These are phyloP conservation scores for Platycheirus albimanus DNA, from an alignment of 2,888 invertebrate genomes.

Conservation along the genomic window DNA sequence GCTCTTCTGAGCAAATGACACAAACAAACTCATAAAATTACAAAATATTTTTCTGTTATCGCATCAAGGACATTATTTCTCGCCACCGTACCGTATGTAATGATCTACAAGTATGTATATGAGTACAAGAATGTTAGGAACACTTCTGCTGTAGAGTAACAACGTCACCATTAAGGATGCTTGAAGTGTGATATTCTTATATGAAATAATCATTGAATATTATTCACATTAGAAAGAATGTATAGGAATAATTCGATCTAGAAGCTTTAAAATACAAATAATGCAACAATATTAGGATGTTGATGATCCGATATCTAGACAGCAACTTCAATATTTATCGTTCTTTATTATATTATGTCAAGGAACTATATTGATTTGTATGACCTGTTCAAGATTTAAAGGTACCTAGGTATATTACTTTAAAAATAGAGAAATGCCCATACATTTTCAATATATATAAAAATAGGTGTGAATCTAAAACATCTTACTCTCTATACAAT, in stretches of 20 bases:
- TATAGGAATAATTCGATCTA: conserved; percentile 8
- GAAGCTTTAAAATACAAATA: conserved; percentile 17
- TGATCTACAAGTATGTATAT: conserved; percentile 28
- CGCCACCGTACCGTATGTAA: conserved; percentile 54
- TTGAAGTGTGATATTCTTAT: conserved; percentile 62
- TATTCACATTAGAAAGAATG: no score
- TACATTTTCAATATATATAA: no score
- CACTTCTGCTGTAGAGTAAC: conserved; percentile 50
- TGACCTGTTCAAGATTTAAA: no score
- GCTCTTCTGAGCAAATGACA: conserved; percentile 59
- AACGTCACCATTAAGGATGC: conserved; percentile 71
- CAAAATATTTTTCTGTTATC: conserved; percentile 74
- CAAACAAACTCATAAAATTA: conserved; percentile 73
- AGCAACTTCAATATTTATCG: no score
- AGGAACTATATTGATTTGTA: no score
- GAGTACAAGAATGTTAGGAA: not conserved
- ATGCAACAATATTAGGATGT: no score
- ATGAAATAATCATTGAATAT: conserved; percentile 66
- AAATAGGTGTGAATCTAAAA: no score
- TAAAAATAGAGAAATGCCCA: no score
- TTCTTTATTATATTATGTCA: no score
- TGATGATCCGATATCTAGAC: no score
- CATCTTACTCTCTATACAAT: no score
- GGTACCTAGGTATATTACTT: no score
- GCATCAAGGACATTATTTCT: conserved; percentile 65